A percentile compares a stretch with the other conserved stretches of the same genome.
Conservation (phyloP, 2,113 vertebrate species). For the Turdus rufiventris region DNA sequence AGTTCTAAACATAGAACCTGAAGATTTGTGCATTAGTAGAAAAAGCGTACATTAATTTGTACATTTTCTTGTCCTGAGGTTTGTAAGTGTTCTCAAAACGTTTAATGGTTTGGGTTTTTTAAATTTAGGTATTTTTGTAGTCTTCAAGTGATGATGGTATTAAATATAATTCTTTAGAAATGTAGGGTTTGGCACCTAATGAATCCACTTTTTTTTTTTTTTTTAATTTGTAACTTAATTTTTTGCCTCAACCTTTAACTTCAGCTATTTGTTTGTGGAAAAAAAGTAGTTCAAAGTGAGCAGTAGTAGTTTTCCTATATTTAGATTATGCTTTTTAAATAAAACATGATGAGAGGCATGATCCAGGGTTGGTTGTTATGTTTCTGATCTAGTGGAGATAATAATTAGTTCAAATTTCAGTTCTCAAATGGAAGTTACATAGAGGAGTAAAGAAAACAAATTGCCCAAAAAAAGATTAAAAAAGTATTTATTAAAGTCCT, state of each 20-base stretch:
- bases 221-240: background rate
- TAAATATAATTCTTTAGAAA: background rate
- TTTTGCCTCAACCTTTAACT: background rate
- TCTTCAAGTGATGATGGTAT: background rate
- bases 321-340: background rate
- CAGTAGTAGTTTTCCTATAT: background rate
- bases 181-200: background rate
- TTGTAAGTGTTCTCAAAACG: background rate
- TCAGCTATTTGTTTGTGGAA: background rate
- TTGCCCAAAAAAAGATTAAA: background rate
- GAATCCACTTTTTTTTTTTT: background rate
- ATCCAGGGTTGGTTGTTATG: background rate
- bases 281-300: background rate
- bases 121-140: background rate
- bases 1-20: background rate
- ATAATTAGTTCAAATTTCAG: background rate
- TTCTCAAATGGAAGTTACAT: background rate
- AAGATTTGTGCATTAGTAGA: background rate
- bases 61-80: background rate
- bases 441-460: background rate
- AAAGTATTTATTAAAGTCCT: background rate
- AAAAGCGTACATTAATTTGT: fast-evolving
- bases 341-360: background rate
- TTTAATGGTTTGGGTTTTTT: background rate
- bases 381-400: background rate